Evolutionary conservation across 1,140 invertebrate species (phyloP).

Genomic region (Asobara japonica): DNA sequence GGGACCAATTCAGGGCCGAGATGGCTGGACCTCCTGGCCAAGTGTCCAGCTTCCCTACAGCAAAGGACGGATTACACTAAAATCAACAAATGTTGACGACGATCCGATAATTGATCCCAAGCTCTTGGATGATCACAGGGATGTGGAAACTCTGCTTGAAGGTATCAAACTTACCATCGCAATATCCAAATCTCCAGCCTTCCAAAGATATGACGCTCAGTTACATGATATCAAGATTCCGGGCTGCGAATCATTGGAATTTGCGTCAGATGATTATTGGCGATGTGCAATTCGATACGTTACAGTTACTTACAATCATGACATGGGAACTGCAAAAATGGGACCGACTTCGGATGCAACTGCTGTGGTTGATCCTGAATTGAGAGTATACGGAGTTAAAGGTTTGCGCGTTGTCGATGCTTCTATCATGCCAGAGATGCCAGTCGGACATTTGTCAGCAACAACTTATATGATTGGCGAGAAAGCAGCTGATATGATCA

Average conservation of each 20-base stretch:
- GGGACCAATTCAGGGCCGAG: conserved; percentile 63
- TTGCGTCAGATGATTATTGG: conserved; percentile 55
- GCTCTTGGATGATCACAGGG: conserved; percentile 76
- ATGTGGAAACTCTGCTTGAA: conserved; percentile 72
- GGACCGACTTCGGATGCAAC: conserved; percentile 71
- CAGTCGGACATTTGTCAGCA: conserved; percentile 78
- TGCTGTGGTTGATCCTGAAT: conserved; percentile 77
- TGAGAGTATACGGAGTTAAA: conserved; percentile 75
- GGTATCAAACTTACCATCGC: conserved; percentile 73
- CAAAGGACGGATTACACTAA: conserved; percentile 75
- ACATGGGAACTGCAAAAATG: too few species aligned
- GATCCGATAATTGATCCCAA: conserved; percentile 86
- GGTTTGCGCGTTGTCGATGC: conserved; percentile 79
- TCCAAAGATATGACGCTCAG: conserved; percentile 67
- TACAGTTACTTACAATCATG: conserved; percentile 69
- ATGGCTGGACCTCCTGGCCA: conserved; percentile 65
- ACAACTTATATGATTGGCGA: conserved; percentile 87
- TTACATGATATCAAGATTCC: conserved; percentile 67
- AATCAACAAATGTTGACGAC: conserved; percentile 73
- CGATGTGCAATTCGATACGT: conserved; percentile 51
- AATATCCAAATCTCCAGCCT: conserved; percentile 69
- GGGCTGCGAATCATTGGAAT: conserved; percentile 64
- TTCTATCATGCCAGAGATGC: conserved; percentile 78
- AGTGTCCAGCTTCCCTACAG: conserved; percentile 73
- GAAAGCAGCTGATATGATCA: conserved; percentile 84